Base-by-base conservation (phyloP, 2,888 invertebrate species). In the Anticlea derivata region DNA sequence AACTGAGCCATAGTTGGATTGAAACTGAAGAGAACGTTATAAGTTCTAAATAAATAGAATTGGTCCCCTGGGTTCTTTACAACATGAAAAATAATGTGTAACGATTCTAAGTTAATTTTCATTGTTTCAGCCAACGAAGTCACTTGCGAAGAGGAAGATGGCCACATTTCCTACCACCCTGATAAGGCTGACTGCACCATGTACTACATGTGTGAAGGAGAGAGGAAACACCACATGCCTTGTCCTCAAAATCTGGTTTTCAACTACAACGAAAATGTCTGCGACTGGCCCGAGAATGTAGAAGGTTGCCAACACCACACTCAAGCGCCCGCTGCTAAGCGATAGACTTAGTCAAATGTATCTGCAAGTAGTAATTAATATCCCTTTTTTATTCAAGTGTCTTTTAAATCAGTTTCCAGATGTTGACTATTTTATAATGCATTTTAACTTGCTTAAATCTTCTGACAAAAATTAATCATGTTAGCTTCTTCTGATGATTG, bases 161-260 rank as follows among this genome's bases (percentile, higher is more conserved):
- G 97, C n/a, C 97, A 97, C 80, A 98, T 98, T 56, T 97, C 97
- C 51, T 98, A 98, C 83, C 97, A 98, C 78, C 93, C 94, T 1
- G 98, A 98, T 85, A 95, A 96, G 79, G 94, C 94, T 17, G 97
- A 98, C 80, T 98, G 98, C 80, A 96, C 97, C 46, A 96, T 96
- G 93, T 98, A 98, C 85, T 98, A 96, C 91, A 97, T 98, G 97
- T 98, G 98, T 76, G 97, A 98, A 86, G 98, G 98, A 23, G 97
- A 97, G 78, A 92, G 97, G 44, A 97, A 97, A 78, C 98, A 98
- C 76, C 98, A 98, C 88, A 98, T 98, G 98, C 97, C 98, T 34
- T 98, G 97, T 77, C 98, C 98, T 5, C 93, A 94, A 40, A 97
- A 98, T 85, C 92, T 98, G 54, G 98, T 98, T 7, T 98, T 98